These are phyloP conservation scores for Epinephelus awoara DNA, from an alignment of 2,797 vertebrate species.

Conservation along the genomic window DNA sequence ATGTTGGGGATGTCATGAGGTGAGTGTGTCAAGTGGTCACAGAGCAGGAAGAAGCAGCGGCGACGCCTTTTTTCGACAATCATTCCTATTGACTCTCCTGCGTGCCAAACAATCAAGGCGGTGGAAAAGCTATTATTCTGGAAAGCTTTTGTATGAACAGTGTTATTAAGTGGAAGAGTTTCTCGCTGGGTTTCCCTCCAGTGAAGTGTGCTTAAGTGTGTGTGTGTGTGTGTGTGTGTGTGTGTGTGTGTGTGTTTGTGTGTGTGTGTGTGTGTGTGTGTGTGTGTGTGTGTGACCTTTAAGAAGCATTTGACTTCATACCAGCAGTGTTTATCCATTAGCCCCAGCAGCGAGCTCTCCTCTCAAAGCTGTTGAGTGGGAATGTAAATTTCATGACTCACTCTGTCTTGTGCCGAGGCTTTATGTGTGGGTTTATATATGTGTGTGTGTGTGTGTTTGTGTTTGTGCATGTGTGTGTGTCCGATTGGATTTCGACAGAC, in stretches of 20 bases:
- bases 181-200: constrained; percentile 34
- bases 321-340: constrained; percentile 59
- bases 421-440: constrained; percentile 21
- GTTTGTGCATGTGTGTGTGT: constrained; percentile 2
- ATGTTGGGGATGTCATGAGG: constrained; percentile 24
- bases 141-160: constrained; percentile 62
- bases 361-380: constrained; percentile 40
- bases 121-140: constrained; percentile 59
- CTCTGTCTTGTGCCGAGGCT: constrained; percentile 18
- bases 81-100: constrained; percentile 61
- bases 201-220: constrained; percentile 22
- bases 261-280: constrained; percentile 16
- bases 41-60: constrained; percentile 8
- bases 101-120: constrained; percentile 74
- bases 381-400: constrained; percentile 44
- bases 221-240: not conserved
- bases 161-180: constrained; percentile 57
- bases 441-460: constrained; percentile 3
- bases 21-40: constrained; percentile 12
- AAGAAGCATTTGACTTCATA: constrained; percentile 57
- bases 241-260: too few species aligned
- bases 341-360: constrained; percentile 38
- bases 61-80: constrained; percentile 71
- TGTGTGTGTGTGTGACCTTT: constrained; percentile 32
- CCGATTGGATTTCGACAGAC: constrained; percentile 9